Conservation (phyloP, 2,888 invertebrate species). For the Leucozona laternaria region DNA sequence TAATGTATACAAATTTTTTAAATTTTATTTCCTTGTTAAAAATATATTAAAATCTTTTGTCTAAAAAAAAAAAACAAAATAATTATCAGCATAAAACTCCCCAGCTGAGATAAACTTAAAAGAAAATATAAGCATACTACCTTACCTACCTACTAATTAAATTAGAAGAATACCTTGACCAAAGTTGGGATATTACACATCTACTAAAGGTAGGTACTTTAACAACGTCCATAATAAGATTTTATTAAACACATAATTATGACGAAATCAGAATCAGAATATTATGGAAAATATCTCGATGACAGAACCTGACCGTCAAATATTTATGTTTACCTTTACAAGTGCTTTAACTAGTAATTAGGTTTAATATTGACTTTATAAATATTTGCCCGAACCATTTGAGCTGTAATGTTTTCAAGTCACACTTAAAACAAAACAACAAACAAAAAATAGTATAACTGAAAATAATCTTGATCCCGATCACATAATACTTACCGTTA, state of each 20-base stretch:
- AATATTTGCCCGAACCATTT: slow-evolving; percentile 17
- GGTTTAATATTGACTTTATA: slow-evolving; percentile 19
- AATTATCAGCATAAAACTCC: no score
- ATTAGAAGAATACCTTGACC: slow-evolving; percentile 4
- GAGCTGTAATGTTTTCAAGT: neutral
- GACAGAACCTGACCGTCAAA: neutral
- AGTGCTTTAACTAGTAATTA: slow-evolving; percentile 7
- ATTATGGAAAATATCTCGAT: neutral
- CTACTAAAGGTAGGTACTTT: no score
- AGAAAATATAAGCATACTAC: neutral
- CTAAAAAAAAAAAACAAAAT: no score
- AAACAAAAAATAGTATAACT: neutral
- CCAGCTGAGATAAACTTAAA: no score
- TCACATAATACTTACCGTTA: neutral
- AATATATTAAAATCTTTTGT: no score
- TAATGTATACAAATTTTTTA: no score
- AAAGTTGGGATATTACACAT: neutral
- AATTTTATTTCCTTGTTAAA: no score
- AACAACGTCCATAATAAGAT: neutral
- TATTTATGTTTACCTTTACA: slow-evolving; percentile 26
- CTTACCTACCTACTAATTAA: neutral
- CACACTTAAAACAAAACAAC: neutral
- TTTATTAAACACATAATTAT: slow-evolving; percentile 1
- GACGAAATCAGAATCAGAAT: slow-evolving; percentile 2
- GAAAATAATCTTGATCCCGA: slow-evolving; percentile 18